Evolutionary conservation across 2,888 invertebrate species (phyloP).

Genomic region (Myathropa florea): DNA sequence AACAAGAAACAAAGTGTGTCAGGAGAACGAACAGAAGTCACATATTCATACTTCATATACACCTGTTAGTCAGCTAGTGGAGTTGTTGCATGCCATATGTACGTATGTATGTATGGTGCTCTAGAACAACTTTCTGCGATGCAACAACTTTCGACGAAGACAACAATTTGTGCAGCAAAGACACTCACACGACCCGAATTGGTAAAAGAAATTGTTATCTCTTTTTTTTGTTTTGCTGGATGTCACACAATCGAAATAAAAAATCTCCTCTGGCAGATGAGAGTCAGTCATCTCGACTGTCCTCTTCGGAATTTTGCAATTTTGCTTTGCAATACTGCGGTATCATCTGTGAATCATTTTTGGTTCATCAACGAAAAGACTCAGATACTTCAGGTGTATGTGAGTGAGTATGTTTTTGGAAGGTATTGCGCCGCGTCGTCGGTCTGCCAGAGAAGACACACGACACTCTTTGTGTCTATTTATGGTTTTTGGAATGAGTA

Average conservation of each 20-base stretch:
- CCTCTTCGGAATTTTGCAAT: neutral
- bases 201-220: slow-evolving; percentile 48
- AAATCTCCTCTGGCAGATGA: slow-evolving; percentile 36
- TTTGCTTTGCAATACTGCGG: neutral
- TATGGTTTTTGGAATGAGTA: slow-evolving; percentile 54
- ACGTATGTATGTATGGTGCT: slow-evolving; percentile 29
- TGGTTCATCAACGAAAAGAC: slow-evolving; percentile 34
- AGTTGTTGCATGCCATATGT: neutral
- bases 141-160: slow-evolving; percentile 61
- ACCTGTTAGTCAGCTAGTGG: slow-evolving; percentile 45
- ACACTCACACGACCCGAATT: slow-evolving; percentile 54
- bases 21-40: slow-evolving; percentile 74
- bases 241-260: neutral
- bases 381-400: slow-evolving; percentile 47
- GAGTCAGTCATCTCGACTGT: slow-evolving; percentile 40
- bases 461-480: slow-evolving; percentile 51
- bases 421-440: neutral
- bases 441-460: slow-evolving; percentile 31
- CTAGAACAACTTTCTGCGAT: slow-evolving; percentile 69
- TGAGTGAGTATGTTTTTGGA: neutral
- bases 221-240: neutral
- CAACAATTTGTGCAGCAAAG: slow-evolving; percentile 43
- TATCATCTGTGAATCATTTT: slow-evolving; percentile 9
- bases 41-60: slow-evolving; percentile 27
- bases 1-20: slow-evolving; percentile 76